Conservation (phyloP, 2,113 vertebrate species). For the Cromileptes altivelis region DNA sequence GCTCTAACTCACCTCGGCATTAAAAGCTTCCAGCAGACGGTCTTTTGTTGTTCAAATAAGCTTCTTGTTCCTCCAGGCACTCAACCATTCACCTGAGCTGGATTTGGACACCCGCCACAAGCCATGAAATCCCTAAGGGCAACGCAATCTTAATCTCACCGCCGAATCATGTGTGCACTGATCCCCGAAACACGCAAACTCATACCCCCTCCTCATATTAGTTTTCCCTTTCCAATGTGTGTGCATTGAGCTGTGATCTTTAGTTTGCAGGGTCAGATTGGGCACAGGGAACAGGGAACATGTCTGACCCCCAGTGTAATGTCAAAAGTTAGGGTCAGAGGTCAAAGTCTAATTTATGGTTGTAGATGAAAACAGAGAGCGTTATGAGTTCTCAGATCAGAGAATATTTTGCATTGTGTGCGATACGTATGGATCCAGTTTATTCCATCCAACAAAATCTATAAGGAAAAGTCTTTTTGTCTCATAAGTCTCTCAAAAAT, state of each 20-base stretch:
- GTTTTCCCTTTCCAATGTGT: background rate
- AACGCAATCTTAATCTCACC: constrained; percentile 51
- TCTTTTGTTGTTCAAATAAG: constrained; percentile 56
- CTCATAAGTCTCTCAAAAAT: too few species aligned
- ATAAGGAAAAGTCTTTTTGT: too few species aligned
- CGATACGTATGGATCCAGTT: too few species aligned
- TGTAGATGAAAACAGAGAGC: background rate
- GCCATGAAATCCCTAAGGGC: constrained; percentile 36
- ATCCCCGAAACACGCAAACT: constrained; percentile 5
- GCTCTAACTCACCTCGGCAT: background rate
- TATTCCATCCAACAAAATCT: too few species aligned
- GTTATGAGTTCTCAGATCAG: background rate
- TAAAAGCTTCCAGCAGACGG: constrained; percentile 43
- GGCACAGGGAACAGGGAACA: background rate
- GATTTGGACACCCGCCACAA: constrained; percentile 44
- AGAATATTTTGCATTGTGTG: background rate
- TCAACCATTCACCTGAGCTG: constrained; percentile 55
- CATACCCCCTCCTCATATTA: background rate
- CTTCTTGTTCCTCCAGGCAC: constrained; percentile 40
- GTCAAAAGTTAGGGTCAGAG: constrained; percentile 5
- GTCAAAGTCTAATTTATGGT: constrained; percentile 13
- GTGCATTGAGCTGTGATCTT: constrained; percentile 39
- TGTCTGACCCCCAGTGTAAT: background rate
- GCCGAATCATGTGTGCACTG: background rate
- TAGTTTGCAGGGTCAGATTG: background rate